These are phyloP conservation scores for Neodiprion fabricii DNA, from an alignment of 1,140 invertebrate species.

Conservation along the genomic window DNA sequence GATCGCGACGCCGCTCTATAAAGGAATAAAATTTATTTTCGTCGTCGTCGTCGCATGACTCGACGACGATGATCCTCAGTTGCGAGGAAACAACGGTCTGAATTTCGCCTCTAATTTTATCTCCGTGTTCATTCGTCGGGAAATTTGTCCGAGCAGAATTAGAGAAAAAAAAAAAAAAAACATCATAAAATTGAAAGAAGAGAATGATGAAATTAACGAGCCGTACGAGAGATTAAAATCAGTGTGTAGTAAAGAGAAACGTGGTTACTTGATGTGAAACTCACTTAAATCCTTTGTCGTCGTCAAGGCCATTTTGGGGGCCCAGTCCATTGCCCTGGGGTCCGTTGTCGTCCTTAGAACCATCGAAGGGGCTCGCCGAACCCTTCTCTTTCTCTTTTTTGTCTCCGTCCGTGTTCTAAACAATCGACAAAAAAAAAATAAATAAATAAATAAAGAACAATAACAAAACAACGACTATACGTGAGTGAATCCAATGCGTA, in stretches of 20 bases:
- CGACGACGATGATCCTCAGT: too few relatives aligned
- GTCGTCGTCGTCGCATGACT: neutral
- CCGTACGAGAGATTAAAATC: too few relatives aligned
- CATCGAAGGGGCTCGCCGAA: conserved; percentile 58
- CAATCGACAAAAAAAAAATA: conserved; percentile 31
- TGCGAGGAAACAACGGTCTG: too few relatives aligned
- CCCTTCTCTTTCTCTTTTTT: conserved; percentile 63
- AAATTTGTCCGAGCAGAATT: too few relatives aligned
- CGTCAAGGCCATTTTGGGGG: conserved; percentile 74
- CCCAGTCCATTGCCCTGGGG: conserved; percentile 85
- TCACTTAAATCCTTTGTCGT: conserved; percentile 92
- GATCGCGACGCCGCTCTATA: neutral
- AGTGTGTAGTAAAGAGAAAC: too few relatives aligned
- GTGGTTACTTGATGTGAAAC: conserved; percentile 54
- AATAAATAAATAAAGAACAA: neutral
- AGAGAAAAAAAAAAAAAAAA: too few relatives aligned
- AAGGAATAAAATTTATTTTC: neutral
- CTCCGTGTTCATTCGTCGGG: too few relatives aligned
- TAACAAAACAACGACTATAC: neutral
- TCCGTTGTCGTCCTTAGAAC: conserved; percentile 69
- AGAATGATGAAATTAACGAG: too few relatives aligned
- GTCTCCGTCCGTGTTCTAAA: conserved; percentile 55
- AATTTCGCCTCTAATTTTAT: too few relatives aligned
- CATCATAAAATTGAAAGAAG: too few relatives aligned
- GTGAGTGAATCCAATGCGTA: too few relatives aligned